Evolutionary conservation across 2,888 invertebrate genomes (phyloP).

Genomic region (Biston stratarius): DNA sequence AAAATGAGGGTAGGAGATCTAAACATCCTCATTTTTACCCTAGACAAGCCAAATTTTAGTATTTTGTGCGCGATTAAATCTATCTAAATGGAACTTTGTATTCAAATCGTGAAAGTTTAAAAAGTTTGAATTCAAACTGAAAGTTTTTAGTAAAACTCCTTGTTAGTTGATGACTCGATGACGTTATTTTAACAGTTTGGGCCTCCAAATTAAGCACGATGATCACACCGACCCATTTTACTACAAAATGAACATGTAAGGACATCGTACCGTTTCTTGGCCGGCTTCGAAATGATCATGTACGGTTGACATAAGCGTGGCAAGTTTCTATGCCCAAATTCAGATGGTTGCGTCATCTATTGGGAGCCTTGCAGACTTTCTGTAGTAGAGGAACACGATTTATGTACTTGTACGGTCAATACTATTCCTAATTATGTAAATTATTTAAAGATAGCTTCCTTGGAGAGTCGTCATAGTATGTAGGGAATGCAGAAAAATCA

Average conservation of each 20-base stretch:
- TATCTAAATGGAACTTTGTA: too few species aligned
- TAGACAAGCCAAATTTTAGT: too few species aligned
- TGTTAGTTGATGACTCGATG: conserved; percentile 1
- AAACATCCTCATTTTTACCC: too few species aligned
- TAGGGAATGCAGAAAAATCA: too few species aligned
- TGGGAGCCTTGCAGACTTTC: conserved; percentile 16
- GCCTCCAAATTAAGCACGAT: conserved; percentile 17
- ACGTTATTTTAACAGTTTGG: conserved; percentile 4
- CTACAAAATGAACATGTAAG: conserved; percentile 25
- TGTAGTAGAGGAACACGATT: neutral
- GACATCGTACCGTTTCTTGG: conserved; percentile 7
- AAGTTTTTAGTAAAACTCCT: neutral
- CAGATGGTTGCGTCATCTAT: conserved; percentile 51
- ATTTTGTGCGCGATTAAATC: too few species aligned
- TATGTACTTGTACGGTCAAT: neutral
- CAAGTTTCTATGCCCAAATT: conserved; percentile 43
- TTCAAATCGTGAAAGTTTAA: too few species aligned
- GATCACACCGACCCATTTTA: conserved; percentile 25
- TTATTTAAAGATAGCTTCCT: too few species aligned
- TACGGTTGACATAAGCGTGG: conserved; percentile 43
- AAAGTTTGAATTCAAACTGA: too few species aligned
- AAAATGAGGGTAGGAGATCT: too few species aligned
- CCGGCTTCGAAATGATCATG: conserved; percentile 49
- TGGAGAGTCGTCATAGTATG: too few species aligned
- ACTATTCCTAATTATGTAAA: too few species aligned